Conservation (phyloP, 1,140 invertebrate species). For the Zeugodacus cucurbitae region DNA sequence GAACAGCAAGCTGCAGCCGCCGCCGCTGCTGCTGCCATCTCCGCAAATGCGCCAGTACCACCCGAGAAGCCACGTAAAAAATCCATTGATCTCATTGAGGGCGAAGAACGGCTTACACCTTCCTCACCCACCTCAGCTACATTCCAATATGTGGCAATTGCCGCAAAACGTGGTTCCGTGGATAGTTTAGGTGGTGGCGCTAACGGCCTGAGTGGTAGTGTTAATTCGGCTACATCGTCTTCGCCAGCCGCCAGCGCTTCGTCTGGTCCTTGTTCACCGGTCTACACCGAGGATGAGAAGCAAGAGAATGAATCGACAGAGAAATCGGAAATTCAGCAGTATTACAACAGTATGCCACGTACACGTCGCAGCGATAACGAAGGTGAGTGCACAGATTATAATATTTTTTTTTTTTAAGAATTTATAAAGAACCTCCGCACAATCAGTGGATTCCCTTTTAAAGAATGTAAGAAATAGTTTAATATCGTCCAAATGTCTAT, state of each 20-base stretch:
- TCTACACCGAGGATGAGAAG: constrained; percentile 69
- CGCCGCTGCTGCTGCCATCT: constrained; percentile 50
- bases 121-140: constrained; percentile 45
- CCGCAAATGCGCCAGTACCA: constrained; percentile 52
- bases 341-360: constrained; percentile 55
- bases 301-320: constrained; percentile 69
- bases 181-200: constrained; percentile 47
- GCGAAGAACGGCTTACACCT: constrained; percentile 51
- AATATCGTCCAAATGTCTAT: too few species aligned
- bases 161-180: constrained; percentile 56
- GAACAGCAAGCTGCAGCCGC: constrained; percentile 47
- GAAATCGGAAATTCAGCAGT: constrained; percentile 62
- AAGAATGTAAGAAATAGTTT: too few species aligned
- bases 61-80: constrained; percentile 63
- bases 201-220: constrained; percentile 51
- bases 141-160: constrained; percentile 43
- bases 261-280: constrained; percentile 68
- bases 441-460: too few species aligned
- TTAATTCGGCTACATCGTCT: constrained; percentile 52
- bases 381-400: constrained; percentile 59
- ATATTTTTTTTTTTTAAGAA: neutral
- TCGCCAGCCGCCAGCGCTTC: constrained; percentile 64
- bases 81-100: constrained; percentile 62
- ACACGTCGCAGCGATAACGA: constrained; percentile 60
- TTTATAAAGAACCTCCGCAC: too few species aligned